phyloP scores from a whole-genome alignment of 2,113 vertebrate species.

The Phalacrocorax carbo region DNA sequence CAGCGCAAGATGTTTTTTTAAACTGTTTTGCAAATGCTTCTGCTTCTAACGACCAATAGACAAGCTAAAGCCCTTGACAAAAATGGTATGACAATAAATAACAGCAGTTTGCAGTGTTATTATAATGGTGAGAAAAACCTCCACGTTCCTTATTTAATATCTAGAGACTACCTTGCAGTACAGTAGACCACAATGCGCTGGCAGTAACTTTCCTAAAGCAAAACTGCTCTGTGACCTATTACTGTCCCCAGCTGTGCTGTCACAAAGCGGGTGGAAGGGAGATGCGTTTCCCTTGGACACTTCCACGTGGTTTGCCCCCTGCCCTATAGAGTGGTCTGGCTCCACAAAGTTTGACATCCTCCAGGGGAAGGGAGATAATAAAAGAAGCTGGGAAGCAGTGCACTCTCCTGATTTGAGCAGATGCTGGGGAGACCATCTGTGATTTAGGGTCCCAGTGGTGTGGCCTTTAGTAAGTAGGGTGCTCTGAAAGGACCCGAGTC shows the following conservation, averaged over 20 bases:
- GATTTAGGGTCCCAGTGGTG: background rate
- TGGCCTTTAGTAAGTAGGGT: background rate
- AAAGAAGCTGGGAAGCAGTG: slow-evolving; percentile 11
- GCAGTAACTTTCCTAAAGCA: background rate
- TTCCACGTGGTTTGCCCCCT: background rate
- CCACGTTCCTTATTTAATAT: slow-evolving; percentile 3
- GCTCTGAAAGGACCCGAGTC: background rate
- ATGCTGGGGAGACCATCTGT: background rate
- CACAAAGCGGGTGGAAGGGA: background rate
- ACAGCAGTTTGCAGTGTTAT: slow-evolving; percentile 17
- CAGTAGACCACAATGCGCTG: background rate
- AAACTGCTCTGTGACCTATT: background rate
- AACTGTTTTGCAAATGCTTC: slow-evolving; percentile 35
- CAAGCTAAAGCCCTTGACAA: slow-evolving; percentile 20
- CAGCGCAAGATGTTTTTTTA: background rate
- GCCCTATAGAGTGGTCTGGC: background rate
- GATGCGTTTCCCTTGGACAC: background rate
- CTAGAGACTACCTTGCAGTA: background rate
- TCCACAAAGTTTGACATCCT: slow-evolving; percentile 34
- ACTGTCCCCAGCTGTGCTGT: background rate
- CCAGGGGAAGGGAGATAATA: slow-evolving; percentile 8
- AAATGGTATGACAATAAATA: slow-evolving; percentile 47
- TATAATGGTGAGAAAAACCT: slow-evolving; percentile 23
- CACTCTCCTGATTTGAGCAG: slow-evolving; percentile 6
- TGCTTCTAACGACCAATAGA: slow-evolving; percentile 26